Evolutionary conservation across 2,113 vertebrate species (phyloP), one percentile per base, ranked within the genome.

Genomic region (Tiliqua scincoides): DNA sequence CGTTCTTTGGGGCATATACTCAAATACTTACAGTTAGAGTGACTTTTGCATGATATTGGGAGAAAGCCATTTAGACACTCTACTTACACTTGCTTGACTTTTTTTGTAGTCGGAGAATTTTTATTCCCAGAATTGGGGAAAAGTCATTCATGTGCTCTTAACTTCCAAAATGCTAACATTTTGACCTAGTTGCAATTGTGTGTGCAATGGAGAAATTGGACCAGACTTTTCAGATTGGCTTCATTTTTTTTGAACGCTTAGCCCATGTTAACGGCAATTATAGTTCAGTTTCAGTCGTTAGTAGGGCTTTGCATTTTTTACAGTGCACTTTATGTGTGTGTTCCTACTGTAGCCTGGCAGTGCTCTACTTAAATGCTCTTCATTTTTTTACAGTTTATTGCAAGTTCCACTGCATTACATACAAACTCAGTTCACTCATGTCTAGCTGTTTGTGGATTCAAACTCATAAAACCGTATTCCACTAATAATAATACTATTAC

Each of bases 61-160:
- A 95, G 97, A 95, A 97, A 95, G 97, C 98, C 96, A 96, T 96
- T 97, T 98, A 98, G 97, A 95, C 96, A 96, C 97, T 96, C 93
- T 92, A 97, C 97, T 98, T 98, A 96, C 97, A 98, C 95, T 95
- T 98, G 98, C 98, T 98, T 99, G 98, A 98, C 98, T 98, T 98
- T 94, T n/a, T 94, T 94, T 97, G 98, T 98, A 93, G 97, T 96
- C 95, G 93, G 91, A 95, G 94, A 96, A 94, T 95, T 96, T 94
- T 93, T 92, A 84, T 87, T 93, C 96, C 95, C 96, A 93, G 96
- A 97, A 98, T 98, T 97, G 95, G 83, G 32, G 89, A 95, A 93
- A 91, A 95, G 93, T 95, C 95, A 94, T 93, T 93, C 95, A 93
- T 91, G 2, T 57, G 54, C 54, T 57, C 54, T 17, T 40, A 37